phyloP scores from a whole-genome alignment of 2,888 invertebrate species.

The Antheraea yamamai region DNA sequence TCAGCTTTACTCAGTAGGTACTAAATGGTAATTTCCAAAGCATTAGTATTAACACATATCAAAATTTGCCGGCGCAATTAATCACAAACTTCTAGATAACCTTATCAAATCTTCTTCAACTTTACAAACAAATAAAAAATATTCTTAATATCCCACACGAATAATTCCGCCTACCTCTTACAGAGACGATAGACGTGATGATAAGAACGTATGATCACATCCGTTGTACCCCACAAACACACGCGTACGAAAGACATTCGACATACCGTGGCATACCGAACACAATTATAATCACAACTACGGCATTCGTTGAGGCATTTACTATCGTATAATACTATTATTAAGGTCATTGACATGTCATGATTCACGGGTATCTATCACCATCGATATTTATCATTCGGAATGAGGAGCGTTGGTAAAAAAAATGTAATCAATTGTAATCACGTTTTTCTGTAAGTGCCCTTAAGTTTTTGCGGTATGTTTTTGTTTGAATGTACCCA shows the following conservation, averaged over 20 bases:
- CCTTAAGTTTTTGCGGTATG: constrained; percentile 57
- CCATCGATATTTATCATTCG: constrained; percentile 52
- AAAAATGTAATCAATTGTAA: constrained; percentile 65
- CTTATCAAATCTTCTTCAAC: background rate
- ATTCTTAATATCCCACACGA: background rate
- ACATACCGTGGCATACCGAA: constrained; percentile 17
- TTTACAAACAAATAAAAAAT: background rate
- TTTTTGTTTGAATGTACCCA: constrained; percentile 40
- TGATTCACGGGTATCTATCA: constrained; percentile 33
- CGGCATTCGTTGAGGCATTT: background rate
- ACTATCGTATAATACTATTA: constrained; percentile 23
- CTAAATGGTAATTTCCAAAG: background rate
- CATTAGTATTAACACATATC: background rate
- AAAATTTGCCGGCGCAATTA: background rate
- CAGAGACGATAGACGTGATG: background rate
- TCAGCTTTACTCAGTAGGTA: background rate
- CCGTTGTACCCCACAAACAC: constrained; percentile 3
- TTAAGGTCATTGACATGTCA: constrained; percentile 32
- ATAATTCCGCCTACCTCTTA: constrained; percentile 26
- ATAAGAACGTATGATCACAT: constrained; percentile 6
- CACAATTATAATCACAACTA: constrained; percentile 16
- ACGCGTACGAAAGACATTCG: constrained; percentile 9
- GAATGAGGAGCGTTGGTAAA: constrained; percentile 31
- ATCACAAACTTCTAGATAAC: background rate
- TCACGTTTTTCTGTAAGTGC: constrained; percentile 58